Base-by-base conservation (phyloP, 2,113 vertebrate species). In the Silurus asotus region DNA sequence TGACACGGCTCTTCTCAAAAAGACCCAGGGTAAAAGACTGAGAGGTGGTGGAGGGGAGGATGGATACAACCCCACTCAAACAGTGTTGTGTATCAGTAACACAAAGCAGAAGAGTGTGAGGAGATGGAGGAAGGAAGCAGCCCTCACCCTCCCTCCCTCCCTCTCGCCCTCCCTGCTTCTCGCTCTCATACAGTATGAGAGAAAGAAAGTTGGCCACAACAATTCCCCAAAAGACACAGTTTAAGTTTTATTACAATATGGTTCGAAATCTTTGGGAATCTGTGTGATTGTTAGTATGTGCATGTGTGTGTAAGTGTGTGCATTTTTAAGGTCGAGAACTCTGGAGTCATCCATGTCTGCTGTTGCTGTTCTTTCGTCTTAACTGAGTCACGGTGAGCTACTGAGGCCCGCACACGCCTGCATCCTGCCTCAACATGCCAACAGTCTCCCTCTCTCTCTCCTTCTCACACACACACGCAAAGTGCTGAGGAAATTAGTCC, bases 361-460 rank as follows among this genome's bases (percentile, higher is more conserved):
- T 23, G 17, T 45, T 23, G 9, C 79, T 65, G 37, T 48, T 83
- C 58, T 77, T n/a, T 49, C 48, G 25, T 61, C 61, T 55, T 65
- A 55, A 84, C 82, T 86, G 62, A 84, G 69, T 77, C 74, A 81
- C 61, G 76, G 25, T 1, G 75, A 72, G 77, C 76, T 62, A 65
- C 88, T 56, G 77, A 81, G 83, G 79, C 86, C 49, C 48, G 37
- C 53, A 67, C 75, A 80, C 10, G 80, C 49, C 74, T 74, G 83
- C 80, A 86, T 89, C 89, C 84, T 84, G 84, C 64, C 84, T 79
- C 59, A 11, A 88, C 89, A 82, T 88, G 84, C 88, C 86, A 87
- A 79, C 17, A 19, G 15, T 49, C 25, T 4, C 56, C 15, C 58
- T 53, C n/a, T 67, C 58, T 53, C n/a, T 67, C 64, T 19, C 25